Percentiles rank a stretch among this genome's conserved stretches.
These are phyloP conservation scores for Salmo trutta DNA, from an alignment of 2,797 vertebrate genomes.

Conservation along the genomic window DNA sequence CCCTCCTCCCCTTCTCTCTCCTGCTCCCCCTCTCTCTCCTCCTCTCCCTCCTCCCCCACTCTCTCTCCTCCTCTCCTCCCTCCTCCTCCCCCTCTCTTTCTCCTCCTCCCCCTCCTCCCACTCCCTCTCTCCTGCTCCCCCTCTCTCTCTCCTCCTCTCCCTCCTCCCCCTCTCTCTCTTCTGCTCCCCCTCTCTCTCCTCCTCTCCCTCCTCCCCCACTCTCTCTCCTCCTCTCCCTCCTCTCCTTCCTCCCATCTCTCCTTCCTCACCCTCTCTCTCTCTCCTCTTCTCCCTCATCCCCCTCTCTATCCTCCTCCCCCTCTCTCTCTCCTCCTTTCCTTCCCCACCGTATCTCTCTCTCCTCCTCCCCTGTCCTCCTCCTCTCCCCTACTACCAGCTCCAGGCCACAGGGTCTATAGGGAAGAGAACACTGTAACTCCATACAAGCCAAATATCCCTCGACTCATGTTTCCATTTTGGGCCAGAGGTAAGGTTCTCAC, in stretches of 20 bases:
- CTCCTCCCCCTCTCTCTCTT: too few species aligned
- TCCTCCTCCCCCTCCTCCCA: conserved; percentile 23
- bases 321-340: conserved; percentile 43
- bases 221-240: too few species aligned
- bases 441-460: conserved; percentile 59
- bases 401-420: conserved; percentile 40
- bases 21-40: background rate
- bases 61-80: background rate
- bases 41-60: conserved; percentile 4
- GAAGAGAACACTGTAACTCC: conserved; percentile 52
- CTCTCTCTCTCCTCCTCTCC: conserved; percentile 22
- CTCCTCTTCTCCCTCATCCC: background rate
- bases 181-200: too few species aligned
- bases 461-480: conserved; percentile 60
- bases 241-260: too few species aligned
- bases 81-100: conserved; percentile 10
- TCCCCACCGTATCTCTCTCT: conserved; percentile 53
- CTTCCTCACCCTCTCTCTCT: too few species aligned
- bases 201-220: background rate
- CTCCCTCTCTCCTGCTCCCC: background rate
- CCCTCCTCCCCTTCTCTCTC: background rate
- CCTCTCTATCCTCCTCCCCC: background rate
- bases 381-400: conserved; percentile 24
- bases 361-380: conserved; percentile 39
- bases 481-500: conserved; percentile 29